Evolutionary conservation across 2,888 invertebrate genomes (phyloP).

Genomic region (Cyclophora albipunctata): DNA sequence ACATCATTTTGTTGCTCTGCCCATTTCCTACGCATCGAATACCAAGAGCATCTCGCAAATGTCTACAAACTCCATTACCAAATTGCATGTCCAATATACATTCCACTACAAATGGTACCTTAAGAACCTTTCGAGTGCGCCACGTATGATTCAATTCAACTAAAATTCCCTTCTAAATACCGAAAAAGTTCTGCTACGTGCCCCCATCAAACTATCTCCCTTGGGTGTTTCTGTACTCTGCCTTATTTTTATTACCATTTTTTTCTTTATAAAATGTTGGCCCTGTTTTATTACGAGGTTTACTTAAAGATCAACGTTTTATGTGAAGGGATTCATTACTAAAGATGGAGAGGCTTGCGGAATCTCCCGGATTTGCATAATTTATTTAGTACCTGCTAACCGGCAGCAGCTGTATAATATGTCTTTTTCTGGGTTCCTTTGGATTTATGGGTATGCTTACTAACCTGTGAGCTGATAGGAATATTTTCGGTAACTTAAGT

Average conservation of each 20-base stretch:
- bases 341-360: constrained; percentile 28
- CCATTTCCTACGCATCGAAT: too few relatives aligned
- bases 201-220: constrained; percentile 51
- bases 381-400: constrained; percentile 25
- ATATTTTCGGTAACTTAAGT: too few relatives aligned
- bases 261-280: constrained; percentile 40
- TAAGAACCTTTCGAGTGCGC: constrained; percentile 14
- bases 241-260: constrained; percentile 41
- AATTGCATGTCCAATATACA: constrained; percentile 15
- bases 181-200: constrained; percentile 63
- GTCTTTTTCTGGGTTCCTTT: not conserved
- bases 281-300: constrained; percentile 51
- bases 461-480: too few relatives aligned
- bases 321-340: constrained; percentile 36
- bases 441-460: not conserved
- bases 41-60: too few relatives aligned
- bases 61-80: constrained; percentile 11
- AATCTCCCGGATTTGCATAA: constrained; percentile 35
- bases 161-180: constrained; percentile 60
- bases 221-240: constrained; percentile 29
- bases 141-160: constrained; percentile 39
- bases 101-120: constrained; percentile 16
- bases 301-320: constrained; percentile 41
- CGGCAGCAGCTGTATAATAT: not conserved
- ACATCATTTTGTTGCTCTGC: too few relatives aligned